Percentiles rank a stretch among this genome's conserved stretches.
Conservation (phyloP, 30 jellyfish, hydroid and myxozoan genomes). For the Clytia hemisphaerica region DNA sequence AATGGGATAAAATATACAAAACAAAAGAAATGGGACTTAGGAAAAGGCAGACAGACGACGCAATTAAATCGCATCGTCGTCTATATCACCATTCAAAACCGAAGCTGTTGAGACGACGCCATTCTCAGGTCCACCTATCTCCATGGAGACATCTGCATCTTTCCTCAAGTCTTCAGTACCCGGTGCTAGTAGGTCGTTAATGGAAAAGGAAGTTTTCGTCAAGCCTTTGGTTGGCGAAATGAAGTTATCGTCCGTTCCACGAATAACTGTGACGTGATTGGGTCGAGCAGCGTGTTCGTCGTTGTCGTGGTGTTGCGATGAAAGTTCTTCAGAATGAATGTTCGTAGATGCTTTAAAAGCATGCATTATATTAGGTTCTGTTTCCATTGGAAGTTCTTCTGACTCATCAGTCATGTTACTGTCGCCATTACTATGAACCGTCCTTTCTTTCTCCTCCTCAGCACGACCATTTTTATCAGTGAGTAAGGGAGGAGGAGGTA, state of each 20-base stretch:
- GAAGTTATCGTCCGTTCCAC: slow-evolving; percentile 18
- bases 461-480: too few relatives aligned
- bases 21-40: too few relatives aligned
- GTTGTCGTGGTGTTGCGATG: background rate
- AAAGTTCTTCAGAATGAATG: background rate
- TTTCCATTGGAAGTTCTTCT: slow-evolving; percentile 1
- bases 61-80: slow-evolving; percentile 16
- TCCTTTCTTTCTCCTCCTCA: too few relatives aligned
- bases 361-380: background rate
- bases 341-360: too few relatives aligned
- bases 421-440: too few relatives aligned
- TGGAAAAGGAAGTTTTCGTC: slow-evolving; percentile 32
- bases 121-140: background rate
- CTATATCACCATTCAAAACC: slow-evolving; percentile 13
- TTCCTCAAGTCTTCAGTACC: background rate
- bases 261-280: slow-evolving; percentile 6
- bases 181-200: slow-evolving; percentile 14
- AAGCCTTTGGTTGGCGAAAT: slow-evolving; percentile 7
- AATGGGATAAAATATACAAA: too few relatives aligned
- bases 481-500: background rate
- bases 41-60: too few relatives aligned
- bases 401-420: too few relatives aligned
- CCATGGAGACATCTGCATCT: slow-evolving; percentile 15
- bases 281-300: background rate
- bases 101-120: background rate